phyloP scores from a whole-genome alignment of 2,113 vertebrate species.

The Halichoerus grypus region DNA sequence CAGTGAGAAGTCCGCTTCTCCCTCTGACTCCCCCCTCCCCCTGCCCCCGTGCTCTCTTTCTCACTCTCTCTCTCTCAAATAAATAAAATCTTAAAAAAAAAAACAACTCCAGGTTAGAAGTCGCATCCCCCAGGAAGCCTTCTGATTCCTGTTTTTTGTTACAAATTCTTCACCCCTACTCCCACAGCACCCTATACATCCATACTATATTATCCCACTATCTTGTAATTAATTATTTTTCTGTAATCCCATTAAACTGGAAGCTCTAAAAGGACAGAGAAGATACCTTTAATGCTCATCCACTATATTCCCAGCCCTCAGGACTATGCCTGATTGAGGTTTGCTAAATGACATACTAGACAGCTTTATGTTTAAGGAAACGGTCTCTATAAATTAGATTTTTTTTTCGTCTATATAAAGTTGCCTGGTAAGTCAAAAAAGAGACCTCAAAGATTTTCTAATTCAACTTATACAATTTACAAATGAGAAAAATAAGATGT shows the following conservation, averaged over 20 bases:
- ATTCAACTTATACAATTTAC: constrained; percentile 47
- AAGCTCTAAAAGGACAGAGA: background rate
- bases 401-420: background rate
- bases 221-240: constrained; percentile 17
- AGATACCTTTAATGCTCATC: background rate
- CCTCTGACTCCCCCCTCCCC: too few species aligned
- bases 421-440: constrained; percentile 29
- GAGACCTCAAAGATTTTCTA: background rate
- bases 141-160: background rate
- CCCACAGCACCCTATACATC: background rate
- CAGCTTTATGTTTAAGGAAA: background rate
- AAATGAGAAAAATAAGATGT: constrained; percentile 54
- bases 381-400: background rate
- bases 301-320: background rate
- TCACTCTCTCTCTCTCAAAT: background rate
- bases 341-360: background rate
- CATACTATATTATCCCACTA: background rate
- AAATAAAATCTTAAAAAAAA: background rate
- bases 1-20: too few species aligned
- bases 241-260: background rate
- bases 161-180: background rate
- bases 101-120: background rate
- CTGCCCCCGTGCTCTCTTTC: too few species aligned
- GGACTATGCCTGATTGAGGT: background rate
- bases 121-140: constrained; percentile 21